These are phyloP conservation scores for Synergus japonicus DNA, from an alignment of 2,888 invertebrate genomes.

Conservation along the genomic window DNA sequence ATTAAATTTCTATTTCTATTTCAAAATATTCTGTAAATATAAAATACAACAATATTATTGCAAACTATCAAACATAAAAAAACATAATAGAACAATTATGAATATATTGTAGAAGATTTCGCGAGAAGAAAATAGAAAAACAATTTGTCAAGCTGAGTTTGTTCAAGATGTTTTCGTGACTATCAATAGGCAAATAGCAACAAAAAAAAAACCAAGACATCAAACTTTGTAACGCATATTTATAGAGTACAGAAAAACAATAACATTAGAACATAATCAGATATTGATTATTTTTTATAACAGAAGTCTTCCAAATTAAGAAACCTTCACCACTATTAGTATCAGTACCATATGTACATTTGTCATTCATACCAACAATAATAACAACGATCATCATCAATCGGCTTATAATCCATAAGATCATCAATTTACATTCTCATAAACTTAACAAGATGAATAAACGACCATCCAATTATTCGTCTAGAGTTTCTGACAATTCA, in stretches of 20 bases:
- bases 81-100: too few species aligned
- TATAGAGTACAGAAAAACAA: neutral
- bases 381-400: neutral
- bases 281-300: neutral
- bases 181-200: too few species aligned
- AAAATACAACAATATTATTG: too few species aligned
- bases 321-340: neutral
- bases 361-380: neutral
- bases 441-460: neutral
- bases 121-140: too few species aligned
- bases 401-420: neutral
- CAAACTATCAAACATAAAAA: too few species aligned
- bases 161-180: too few species aligned
- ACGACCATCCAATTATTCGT: neutral
- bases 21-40: too few species aligned
- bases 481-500: neutral
- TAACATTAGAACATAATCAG: neutral
- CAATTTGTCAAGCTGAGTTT: too few species aligned
- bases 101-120: too few species aligned
- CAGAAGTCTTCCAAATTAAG: neutral
- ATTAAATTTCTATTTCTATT: neutral
- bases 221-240: neutral
- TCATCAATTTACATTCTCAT: neutral
- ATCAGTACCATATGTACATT: neutral
- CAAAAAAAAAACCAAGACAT: neutral